Evolutionary conservation across 2,888 invertebrate species (phyloP), one percentile per base, ranked within the genome.

Genomic region (Meandrusa payeni): DNA sequence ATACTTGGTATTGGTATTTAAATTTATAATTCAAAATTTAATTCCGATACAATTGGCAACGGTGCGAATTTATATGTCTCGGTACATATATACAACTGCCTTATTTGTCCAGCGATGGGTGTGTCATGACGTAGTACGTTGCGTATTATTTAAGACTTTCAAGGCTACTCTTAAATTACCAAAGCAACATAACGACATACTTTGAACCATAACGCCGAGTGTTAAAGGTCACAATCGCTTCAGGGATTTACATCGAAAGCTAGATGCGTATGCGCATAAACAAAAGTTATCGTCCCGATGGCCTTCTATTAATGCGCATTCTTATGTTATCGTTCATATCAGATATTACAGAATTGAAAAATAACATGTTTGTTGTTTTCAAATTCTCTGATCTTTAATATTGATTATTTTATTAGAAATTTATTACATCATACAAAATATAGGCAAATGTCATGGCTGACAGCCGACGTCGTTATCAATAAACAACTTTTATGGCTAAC

Each of bases 61-160:
- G 51, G 51, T 19, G 38, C 34, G 36, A 50, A 51, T 49, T 44
- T 22, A 36, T 39, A 32, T 36, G 27, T 36, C 44, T 53, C 59
- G 66, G 65, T 67, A 68, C 58, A 61, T 59, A 64, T 69, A 64
- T 64, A 15, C 74, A 62, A 65, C 59, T 55, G 63, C 74, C 76
- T 73, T 81, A 82, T 82, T 80, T 65, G 80, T 72, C 70, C 66
- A 78, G 55, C 55, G 72, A 80, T 81, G 86, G 86, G 86, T 86
- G 86, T 86, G 86, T 85, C 82, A 48, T 82, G 82, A 82, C 83
- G 83, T 74, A 59, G 64, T 60, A 62, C 72, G 75, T 68, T 78
- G 80, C 79, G 83, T 77, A 79, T 77, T 79, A 81, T 81, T 83
- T 71, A 73, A 73, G 57, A 48, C 54, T 52, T 51, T 57, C 82